phyloP scores from a whole-genome alignment of 2,113 vertebrate species.

The Antechinus stuartii region DNA sequence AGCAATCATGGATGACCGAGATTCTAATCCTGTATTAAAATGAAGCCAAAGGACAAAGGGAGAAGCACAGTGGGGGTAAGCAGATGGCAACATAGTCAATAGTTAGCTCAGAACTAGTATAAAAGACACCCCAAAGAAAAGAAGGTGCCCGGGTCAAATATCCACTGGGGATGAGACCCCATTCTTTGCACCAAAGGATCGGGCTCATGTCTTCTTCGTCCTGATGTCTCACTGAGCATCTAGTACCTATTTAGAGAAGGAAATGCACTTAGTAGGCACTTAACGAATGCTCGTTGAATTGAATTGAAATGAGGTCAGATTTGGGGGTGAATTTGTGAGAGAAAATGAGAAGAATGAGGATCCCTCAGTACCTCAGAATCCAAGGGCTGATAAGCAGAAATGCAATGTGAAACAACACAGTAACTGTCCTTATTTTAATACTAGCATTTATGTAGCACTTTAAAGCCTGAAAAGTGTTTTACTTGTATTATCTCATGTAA shows the following conservation, averaged over 20 bases:
- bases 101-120: neutral
- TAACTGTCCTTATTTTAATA: neutral
- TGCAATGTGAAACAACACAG: neutral
- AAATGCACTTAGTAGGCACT: neutral
- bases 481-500: neutral
- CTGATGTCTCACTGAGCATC: neutral
- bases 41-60: neutral
- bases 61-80: neutral
- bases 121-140: neutral
- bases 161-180: neutral
- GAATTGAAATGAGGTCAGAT: neutral
- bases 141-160: neutral
- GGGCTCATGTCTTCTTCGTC: neutral
- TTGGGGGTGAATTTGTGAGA: neutral
- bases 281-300: neutral
- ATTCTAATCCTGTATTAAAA: neutral
- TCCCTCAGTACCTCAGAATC: neutral
- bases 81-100: neutral
- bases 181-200: neutral
- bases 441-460: neutral
- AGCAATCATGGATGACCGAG: neutral
- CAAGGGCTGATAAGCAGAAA: neutral
- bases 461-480: neutral
- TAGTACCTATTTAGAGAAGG: neutral
- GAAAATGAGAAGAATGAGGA: neutral